Evolutionary conservation across 2,113 vertebrate genomes (phyloP).

Genomic region (Sterna hirundo): DNA sequence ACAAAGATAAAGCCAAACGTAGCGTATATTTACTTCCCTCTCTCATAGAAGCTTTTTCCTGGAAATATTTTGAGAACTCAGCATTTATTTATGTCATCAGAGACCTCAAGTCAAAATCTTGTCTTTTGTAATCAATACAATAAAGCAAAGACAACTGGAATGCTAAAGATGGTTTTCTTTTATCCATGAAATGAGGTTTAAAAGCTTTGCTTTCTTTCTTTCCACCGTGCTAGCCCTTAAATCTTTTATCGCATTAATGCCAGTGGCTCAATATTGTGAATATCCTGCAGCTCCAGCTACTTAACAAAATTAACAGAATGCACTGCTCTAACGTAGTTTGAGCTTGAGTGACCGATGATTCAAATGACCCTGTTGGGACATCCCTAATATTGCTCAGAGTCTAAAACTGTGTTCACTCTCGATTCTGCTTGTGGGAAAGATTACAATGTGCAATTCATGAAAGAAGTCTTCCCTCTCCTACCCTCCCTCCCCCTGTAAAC

Average conservation of each 20-base stretch:
- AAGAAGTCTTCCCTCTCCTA: neutral
- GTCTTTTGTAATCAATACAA: neutral
- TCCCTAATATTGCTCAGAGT: neutral
- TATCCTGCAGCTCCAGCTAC: neutral
- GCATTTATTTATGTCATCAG: neutral
- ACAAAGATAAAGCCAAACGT: neutral
- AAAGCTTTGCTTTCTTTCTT: constrained; percentile 6
- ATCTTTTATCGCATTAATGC: neutral
- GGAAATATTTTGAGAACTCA: neutral
- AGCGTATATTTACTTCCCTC: neutral
- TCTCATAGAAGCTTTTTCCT: neutral
- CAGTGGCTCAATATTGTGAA: neutral
- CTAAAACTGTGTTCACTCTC: neutral
- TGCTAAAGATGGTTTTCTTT: neutral
- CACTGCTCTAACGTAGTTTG: neutral
- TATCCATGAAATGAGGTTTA: neutral
- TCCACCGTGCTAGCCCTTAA: neutral
- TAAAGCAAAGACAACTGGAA: neutral
- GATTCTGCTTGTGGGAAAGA: neutral
- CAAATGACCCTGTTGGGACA: neutral
- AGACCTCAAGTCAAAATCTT: neutral
- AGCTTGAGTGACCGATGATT: neutral
- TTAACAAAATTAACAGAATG: constrained; percentile 10
- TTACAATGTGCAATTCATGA: neutral
- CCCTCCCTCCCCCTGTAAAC: no score